phyloP scores from a whole-genome alignment of 2,113 vertebrate genomes.

The Daubentonia madagascariensis region DNA sequence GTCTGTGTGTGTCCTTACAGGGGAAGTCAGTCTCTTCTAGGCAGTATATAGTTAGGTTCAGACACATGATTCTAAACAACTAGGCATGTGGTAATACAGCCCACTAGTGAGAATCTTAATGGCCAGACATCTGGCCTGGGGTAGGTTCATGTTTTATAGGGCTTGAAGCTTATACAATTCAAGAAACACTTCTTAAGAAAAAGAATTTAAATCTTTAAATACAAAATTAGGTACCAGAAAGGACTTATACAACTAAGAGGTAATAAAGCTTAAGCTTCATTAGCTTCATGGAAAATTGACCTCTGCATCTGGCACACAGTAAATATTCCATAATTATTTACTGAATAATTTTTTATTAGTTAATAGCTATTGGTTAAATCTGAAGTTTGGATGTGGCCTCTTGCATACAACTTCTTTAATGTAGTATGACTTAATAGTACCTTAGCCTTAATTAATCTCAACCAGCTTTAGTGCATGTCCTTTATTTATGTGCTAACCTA shows the following conservation, averaged over 20 bases:
- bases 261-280: background rate
- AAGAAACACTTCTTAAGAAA: background rate
- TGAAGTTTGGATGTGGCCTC: background rate
- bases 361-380: background rate
- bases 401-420: background rate
- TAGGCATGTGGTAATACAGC: background rate
- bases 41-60: background rate
- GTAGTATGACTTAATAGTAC: background rate
- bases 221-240: background rate
- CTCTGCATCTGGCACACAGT: background rate
- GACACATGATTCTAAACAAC: background rate
- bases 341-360: background rate
- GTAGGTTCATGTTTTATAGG: background rate
- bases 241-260: background rate
- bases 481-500: background rate
- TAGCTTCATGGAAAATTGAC: background rate
- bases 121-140: background rate
- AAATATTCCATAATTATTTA: background rate
- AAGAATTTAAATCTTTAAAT: background rate
- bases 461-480: background rate
- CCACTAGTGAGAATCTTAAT: background rate
- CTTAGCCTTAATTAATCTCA: background rate
- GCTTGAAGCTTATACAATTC: background rate
- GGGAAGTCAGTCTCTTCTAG: background rate
- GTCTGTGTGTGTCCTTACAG: background rate